Percentiles rank a stretch among this genome's conserved stretches.
These are phyloP conservation scores for Phrynocephalus vlangalii DNA, from an alignment of 2,797 vertebrate genomes.

Conservation along the genomic window DNA sequence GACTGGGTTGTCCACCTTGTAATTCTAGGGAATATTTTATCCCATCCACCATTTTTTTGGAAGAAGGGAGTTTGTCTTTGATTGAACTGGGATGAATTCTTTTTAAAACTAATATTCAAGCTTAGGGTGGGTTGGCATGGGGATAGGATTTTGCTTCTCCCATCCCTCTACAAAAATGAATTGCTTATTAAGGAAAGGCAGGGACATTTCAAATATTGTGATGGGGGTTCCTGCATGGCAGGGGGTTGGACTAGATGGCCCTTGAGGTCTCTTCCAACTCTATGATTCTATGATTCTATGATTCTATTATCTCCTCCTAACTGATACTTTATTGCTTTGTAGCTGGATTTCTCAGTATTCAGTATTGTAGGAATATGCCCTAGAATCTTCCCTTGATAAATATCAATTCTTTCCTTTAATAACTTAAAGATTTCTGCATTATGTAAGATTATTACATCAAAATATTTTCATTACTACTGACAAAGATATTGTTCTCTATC, in stretches of 20 bases:
- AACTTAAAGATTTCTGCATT: slow-evolving; percentile 39
- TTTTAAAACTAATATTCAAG: not conserved
- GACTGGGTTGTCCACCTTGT: no score
- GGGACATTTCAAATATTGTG: not conserved
- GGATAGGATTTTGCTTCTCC: not conserved
- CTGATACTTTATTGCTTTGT: not conserved
- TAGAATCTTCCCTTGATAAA: slow-evolving; percentile 28
- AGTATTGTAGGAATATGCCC: slow-evolving; percentile 1
- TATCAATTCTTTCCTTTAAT: slow-evolving; percentile 54
- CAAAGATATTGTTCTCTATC: slow-evolving; percentile 37
- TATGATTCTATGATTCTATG: no score
- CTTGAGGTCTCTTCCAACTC: no score
- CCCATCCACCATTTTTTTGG: no score
- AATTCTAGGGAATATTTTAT: no score
- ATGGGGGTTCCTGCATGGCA: no score
- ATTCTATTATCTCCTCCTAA: not conserved
- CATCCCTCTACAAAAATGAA: not conserved
- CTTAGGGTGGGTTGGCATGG: not conserved
- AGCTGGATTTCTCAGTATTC: slow-evolving; percentile 21
- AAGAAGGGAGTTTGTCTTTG: no score
- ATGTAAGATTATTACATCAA: slow-evolving; percentile 4
- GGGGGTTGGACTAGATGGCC: no score
- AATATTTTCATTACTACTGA: slow-evolving; percentile 48
- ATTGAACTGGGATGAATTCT: not conserved
- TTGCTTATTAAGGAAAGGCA: not conserved